Evolutionary conservation across 2,888 invertebrate genomes (phyloP).

Genomic region (Eristalinus aeneus): DNA sequence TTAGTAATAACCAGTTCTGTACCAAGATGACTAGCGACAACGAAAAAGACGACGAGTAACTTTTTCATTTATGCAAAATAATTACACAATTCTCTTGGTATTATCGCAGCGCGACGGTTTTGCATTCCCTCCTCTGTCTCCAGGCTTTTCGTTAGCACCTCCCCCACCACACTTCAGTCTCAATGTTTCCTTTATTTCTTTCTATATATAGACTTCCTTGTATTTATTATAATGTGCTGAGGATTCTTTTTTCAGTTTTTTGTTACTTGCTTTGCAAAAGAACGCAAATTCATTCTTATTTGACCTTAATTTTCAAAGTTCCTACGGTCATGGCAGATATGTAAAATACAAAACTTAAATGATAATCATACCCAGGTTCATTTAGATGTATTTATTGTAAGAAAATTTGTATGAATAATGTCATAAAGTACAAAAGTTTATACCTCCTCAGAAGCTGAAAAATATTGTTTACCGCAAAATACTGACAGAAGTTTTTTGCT

Average conservation of each 20-base stretch:
- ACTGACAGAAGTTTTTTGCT: no score
- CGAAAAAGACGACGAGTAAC: constrained; percentile 58
- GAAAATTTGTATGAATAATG: no score
- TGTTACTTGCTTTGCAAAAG: constrained; percentile 41
- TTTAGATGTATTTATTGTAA: no score
- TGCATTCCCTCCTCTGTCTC: constrained; percentile 32
- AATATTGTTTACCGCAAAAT: no score
- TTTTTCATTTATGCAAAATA: constrained; percentile 68
- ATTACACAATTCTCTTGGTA: constrained; percentile 64
- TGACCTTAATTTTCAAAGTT: constrained; percentile 40
- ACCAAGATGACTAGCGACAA: constrained; percentile 34
- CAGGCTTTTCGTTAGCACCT: constrained; percentile 14
- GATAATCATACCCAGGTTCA: neutral
- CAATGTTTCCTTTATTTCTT: constrained; percentile 18
- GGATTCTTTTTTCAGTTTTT: constrained; percentile 34
- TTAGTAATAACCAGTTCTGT: constrained; percentile 35
- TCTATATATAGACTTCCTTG: constrained; percentile 7
- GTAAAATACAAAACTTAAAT: constrained; percentile 59
- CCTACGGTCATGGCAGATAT: constrained; percentile 43
- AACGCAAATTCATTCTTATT: constrained; percentile 59
- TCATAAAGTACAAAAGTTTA: constrained; percentile 51
- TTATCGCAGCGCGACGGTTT: constrained; percentile 49
- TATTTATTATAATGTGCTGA: constrained; percentile 58
- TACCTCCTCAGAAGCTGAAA: neutral
- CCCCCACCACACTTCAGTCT: neutral